Percentiles rank a stretch among this genome's conserved stretches.
Evolutionary conservation across 1,140 invertebrate genomes (phyloP).

Genomic region (Pantala flavescens): DNA sequence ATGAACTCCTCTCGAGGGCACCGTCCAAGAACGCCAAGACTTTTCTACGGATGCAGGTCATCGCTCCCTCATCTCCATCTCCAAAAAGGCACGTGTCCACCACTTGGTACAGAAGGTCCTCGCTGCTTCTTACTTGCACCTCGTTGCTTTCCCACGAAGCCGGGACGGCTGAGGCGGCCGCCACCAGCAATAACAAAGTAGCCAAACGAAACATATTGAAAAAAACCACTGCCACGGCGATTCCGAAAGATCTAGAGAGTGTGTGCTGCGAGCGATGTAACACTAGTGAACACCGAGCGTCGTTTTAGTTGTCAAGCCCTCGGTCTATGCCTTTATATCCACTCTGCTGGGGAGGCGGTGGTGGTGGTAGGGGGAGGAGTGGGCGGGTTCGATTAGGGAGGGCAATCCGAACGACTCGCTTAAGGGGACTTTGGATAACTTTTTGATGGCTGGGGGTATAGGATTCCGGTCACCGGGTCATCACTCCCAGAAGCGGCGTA

Average conservation of each 20-base stretch:
- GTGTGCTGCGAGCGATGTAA: constrained; percentile 29
- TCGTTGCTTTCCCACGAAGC: neutral
- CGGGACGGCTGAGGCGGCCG: constrained; percentile 15
- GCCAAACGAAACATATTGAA: constrained; percentile 25
- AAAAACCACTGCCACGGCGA: too few relatives aligned
- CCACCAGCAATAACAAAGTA: constrained; percentile 28
- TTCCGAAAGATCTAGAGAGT: too few relatives aligned
- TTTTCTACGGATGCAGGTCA: constrained; percentile 59
- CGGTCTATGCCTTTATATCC: constrained; percentile 39
- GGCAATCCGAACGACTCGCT: neutral
- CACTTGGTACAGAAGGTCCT: constrained; percentile 57
- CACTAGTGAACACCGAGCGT: constrained; percentile 40
- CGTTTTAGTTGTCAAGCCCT: constrained; percentile 36
- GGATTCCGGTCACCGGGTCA: constrained; percentile 1
- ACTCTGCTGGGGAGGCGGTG: constrained; percentile 36
- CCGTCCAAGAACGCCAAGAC: constrained; percentile 60
- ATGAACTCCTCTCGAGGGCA: constrained; percentile 40
- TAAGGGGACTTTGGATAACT: neutral
- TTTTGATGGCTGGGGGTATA: too few relatives aligned
- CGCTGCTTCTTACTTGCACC: constrained; percentile 33
- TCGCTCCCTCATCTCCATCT: constrained; percentile 38
- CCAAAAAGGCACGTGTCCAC: constrained; percentile 57
- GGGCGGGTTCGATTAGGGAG: neutral
- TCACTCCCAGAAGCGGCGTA: neutral
- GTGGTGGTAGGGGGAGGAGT: constrained; percentile 22